Percentiles rank a stretch among this genome's conserved stretches.
Evolutionary conservation across 2,888 invertebrate genomes (phyloP).

Genomic region (Ornithoptera alexandrae): DNA sequence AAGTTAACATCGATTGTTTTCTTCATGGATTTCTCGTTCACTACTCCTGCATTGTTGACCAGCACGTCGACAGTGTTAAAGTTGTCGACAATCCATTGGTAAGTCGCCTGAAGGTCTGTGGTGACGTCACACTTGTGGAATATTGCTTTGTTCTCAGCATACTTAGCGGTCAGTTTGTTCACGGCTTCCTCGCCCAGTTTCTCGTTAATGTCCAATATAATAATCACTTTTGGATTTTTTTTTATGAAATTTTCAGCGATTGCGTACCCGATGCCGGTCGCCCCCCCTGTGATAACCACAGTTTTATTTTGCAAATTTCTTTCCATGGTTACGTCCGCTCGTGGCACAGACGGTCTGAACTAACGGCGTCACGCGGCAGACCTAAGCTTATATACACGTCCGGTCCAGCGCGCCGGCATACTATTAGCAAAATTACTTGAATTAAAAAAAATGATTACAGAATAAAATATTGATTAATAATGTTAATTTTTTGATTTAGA

Average conservation of each 20-base stretch:
- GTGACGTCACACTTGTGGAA: slow-evolving; percentile 73
- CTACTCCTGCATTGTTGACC: slow-evolving; percentile 59
- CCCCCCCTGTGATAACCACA: slow-evolving; percentile 74
- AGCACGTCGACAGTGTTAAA: slow-evolving; percentile 55
- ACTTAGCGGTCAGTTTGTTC: slow-evolving; percentile 55
- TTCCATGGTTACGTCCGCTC: neutral
- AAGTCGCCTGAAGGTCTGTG: slow-evolving; percentile 55
- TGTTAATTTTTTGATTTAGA: no score
- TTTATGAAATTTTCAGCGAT: slow-evolving; percentile 66
- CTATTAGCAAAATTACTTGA: no score
- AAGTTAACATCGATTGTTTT: slow-evolving; percentile 60
- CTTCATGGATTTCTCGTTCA: slow-evolving; percentile 34
- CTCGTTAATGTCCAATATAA: slow-evolving; percentile 42
- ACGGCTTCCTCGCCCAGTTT: slow-evolving; percentile 49
- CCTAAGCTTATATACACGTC: no score
- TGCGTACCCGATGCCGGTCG: slow-evolving; percentile 73
- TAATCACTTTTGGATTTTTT: slow-evolving; percentile 48
- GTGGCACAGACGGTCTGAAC: no score
- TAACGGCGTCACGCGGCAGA: no score
- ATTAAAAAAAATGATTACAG: no score
- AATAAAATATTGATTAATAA: no score
- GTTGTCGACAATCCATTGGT: slow-evolving; percentile 40
- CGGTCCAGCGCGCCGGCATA: no score
- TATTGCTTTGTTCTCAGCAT: slow-evolving; percentile 60
- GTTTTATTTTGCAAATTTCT: slow-evolving; percentile 36